A percentile compares a stretch with the other conserved stretches of the same genome.
These are phyloP conservation scores for Toxonevra muliebris DNA, from an alignment of 2,888 invertebrate species.

Conservation along the genomic window DNA sequence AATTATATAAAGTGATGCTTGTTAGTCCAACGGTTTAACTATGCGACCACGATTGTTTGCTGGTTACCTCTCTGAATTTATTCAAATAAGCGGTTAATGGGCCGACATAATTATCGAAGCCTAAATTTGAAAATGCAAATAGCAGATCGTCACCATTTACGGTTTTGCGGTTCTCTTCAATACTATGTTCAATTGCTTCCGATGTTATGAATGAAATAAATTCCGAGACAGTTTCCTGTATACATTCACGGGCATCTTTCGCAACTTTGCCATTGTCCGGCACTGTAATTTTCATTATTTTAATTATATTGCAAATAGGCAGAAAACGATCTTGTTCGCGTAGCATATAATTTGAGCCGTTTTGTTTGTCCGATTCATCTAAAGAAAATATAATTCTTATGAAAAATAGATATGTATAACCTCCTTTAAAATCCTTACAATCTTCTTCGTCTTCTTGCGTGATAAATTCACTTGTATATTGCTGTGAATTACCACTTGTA, in stretches of 20 bases:
- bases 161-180: constrained; percentile 97
- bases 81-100: constrained; percentile 93
- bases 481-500: constrained; percentile 50
- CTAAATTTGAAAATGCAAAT: constrained; percentile 93
- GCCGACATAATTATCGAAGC: constrained; percentile 98
- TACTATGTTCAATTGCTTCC: constrained; percentile 97
- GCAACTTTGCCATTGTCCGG: constrained; percentile 98
- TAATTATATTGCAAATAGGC: constrained; percentile 98
- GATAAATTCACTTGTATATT: constrained; percentile 52
- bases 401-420: constrained; percentile 23
- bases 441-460: constrained; percentile 55
- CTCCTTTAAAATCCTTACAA: too few relatives aligned
- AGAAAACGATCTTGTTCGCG: constrained; percentile 95
- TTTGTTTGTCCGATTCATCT: constrained; percentile 78
- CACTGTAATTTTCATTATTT: constrained; percentile 98
- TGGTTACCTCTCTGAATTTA: constrained; percentile 86
- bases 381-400: too few relatives aligned
- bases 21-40: too few relatives aligned
- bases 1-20: too few relatives aligned
- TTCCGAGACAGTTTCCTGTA: constrained; percentile 99
- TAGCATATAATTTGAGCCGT: constrained; percentile 70
- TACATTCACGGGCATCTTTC: constrained; percentile 98
- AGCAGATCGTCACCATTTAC: constrained; percentile 99
- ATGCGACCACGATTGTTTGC: too few relatives aligned
- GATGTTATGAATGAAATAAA: constrained; percentile 99